These are phyloP conservation scores for Adineta ricciae DNA, from an alignment of 2,888 invertebrate genomes.

Conservation along the genomic window DNA sequence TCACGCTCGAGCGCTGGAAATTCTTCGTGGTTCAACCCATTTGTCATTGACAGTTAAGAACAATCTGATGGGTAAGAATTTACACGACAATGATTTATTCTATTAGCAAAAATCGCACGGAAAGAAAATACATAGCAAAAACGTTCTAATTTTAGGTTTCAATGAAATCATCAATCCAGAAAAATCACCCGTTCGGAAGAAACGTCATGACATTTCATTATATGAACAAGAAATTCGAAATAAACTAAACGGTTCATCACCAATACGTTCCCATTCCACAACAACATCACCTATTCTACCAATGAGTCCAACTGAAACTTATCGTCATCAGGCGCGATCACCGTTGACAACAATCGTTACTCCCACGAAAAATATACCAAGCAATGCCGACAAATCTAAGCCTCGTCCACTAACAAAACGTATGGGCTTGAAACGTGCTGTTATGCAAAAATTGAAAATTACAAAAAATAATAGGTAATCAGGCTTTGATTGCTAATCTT, in stretches of 20 bases:
- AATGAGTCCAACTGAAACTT: too few relatives aligned
- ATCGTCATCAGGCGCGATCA: not conserved
- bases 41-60: conserved; percentile 90
- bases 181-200: conserved; percentile 31
- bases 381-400: not conserved
- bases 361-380: not conserved
- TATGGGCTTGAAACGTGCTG: not conserved
- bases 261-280: not conserved
- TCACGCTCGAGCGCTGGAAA: conserved; percentile 79
- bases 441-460: conserved; percentile 16
- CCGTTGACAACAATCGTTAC: not conserved
- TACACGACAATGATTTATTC: too few relatives aligned
- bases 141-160: conserved; percentile 43
- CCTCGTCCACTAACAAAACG: conserved; percentile 7
- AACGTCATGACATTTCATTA: not conserved
- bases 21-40: conserved; percentile 83
- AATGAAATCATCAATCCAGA: conserved; percentile 29
- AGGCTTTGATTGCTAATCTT: not conserved
- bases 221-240: conserved; percentile 11
- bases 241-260: not conserved
- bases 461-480: not conserved
- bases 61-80: conserved; percentile 63
- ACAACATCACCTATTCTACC: not conserved
- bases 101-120: too few relatives aligned
- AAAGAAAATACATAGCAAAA: not conserved